Evolutionary conservation across 1,140 invertebrate genomes (phyloP), one percentile per base, ranked within the genome.

Genomic region (Caenorhabditis brenneri): DNA sequence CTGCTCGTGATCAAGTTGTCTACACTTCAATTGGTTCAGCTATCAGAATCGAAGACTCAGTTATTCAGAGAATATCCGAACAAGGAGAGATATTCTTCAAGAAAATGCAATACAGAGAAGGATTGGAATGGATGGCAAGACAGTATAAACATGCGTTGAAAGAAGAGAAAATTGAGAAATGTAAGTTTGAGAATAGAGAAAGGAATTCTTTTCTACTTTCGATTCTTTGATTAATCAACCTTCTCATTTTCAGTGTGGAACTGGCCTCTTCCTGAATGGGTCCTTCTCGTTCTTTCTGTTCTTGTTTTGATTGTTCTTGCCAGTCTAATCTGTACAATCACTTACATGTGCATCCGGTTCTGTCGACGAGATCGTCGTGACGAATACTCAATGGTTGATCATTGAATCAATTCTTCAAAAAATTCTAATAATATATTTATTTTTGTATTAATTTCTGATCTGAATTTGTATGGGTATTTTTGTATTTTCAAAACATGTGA

Each of bases 81-180:
- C 53, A 60, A 78, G 69, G 49, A 82, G 84, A 69, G 24, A 22
- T 81, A 9, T 78, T 74, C 46, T 85, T 85, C 84, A 69, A 74
- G 46, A 85, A 78, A 55, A 27, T 27, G 31, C 49, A 82, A 22
- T 85, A 85, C 58, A 24, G 46, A 27, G 58, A 81, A 16, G 84
- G 84, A n/a, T 31, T 85, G 19, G 31, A 53, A 16, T 85, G 80
- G 51, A 85, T 85, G 84, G 42, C 80, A 16, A 60, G 81, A 12
- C 39, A 29, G 22, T 85, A 81, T 49, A 81, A 51, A 19, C 51
- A 81, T 39, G 84, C 69, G 1, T 31, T 85, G 15, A 69, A 53
- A 16, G 46, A 58, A 15, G 60, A 85, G 31, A 69, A 51, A 15
- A 22, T 81, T 3, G 79, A 80, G 12, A 49, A 42, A 29, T n/a